A percentile compares a stretch with the other conserved stretches of the same genome.
Conservation (phyloP, 1,140 invertebrate genomes). For the Myzus persicae region DNA sequence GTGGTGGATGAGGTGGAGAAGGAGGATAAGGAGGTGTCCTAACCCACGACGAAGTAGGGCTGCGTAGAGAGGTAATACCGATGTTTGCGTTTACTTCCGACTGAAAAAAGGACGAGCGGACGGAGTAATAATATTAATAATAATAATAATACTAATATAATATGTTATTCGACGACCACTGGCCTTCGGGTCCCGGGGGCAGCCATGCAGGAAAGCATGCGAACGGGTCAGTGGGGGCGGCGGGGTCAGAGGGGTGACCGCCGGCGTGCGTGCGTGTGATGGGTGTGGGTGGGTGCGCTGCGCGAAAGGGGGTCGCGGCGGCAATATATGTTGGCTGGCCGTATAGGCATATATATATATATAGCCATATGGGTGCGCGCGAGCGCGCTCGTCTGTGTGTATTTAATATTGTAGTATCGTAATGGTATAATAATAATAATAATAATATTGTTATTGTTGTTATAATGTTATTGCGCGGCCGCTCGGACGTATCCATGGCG, state of each 20-base stretch:
- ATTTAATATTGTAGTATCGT: not conserved
- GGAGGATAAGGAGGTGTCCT: too few relatives aligned
- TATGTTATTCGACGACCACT: not conserved
- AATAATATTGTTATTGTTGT: not conserved
- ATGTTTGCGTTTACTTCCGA: not conserved
- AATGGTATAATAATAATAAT: not conserved
- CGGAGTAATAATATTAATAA: not conserved
- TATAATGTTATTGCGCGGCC: not conserved
- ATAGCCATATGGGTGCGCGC: not conserved
- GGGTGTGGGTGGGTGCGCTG: not conserved
- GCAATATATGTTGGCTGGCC: not conserved
- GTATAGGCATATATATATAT: too few relatives aligned
- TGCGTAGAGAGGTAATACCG: not conserved
- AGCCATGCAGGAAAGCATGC: constrained; percentile 22
- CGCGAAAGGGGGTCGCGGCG: not conserved
- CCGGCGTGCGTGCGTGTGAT: not conserved
- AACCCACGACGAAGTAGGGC: not conserved
- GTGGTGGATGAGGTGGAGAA: too few relatives aligned
- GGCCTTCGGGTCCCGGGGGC: not conserved
- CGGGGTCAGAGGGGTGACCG: not conserved
- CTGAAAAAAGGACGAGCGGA: constrained; percentile 16
- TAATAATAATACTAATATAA: too few relatives aligned
- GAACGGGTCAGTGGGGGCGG: not conserved
- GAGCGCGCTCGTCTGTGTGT: not conserved
- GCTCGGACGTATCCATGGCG: constrained; percentile 1